Evolutionary conservation across 23 tunicate genomes (phyloP), one percentile per base, ranked within the genome.

Genomic region (Trididemnum clinides): DNA sequence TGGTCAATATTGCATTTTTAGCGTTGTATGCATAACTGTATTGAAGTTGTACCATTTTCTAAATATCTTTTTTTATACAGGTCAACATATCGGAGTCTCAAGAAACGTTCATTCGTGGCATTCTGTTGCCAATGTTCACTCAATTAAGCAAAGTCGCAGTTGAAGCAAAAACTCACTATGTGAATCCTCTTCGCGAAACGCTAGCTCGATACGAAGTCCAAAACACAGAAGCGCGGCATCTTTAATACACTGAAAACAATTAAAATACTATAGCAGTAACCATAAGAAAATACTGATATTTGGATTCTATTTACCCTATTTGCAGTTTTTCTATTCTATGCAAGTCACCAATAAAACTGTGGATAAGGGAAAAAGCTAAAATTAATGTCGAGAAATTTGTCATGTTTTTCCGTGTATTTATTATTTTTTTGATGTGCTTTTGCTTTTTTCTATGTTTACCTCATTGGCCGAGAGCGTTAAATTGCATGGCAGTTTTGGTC

Each of bases 111-210:
- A 93, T 93, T 71, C 87, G 87, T 6, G 98, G 98, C 1, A 88
- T 93, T 33, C 84, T 93, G 90, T 84, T 93, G 6, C 98, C 98
- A 1, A 93, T 93, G 98, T 93, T 89, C 82, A 65, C 64, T 58
- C 86, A 93, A 58, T 78, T 93, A 7, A 77, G 86, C 77, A 84
- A 84, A 33, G 80, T 93, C 33, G 44, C 79, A 34, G 81, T 59
- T 3, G 98, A 93, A 18, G 90, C 92, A 33, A 44, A 85, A 33
- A 64, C 64, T 3, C 71, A 64, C 64, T 93, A 87, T 63, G 76
- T 93, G 35, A 88, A 84, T 35, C 98, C 92, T 6, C 62, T 93
- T 57, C 32, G 39, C 71, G 85, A 93, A 28, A 91, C 98, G 4
- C 64, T 93, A 38, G 28, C 35, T 12, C 80, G 88, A 33, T 93